Evolutionary conservation across 2,113 vertebrate genomes (phyloP), one percentile per base, ranked within the genome.

Genomic region (Zosterops japonicus): DNA sequence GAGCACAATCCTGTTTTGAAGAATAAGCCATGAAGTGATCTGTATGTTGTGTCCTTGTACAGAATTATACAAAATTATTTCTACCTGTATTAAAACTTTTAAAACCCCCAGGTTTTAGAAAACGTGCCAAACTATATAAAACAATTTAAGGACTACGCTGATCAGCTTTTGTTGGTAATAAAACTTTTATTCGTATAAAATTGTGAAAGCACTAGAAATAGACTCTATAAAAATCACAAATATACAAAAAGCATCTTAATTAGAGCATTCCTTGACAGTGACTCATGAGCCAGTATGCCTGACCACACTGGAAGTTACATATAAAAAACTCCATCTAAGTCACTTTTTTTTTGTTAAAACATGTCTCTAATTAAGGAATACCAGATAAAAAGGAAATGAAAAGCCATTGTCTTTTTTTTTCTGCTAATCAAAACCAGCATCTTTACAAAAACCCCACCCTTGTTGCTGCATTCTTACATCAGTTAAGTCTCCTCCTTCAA

Each of bases 101-200:
- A 35, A 68, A 68, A 29, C 7, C 3, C 3, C 13, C 20, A 47
- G 41, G 10, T 16, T 47, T 39, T 2, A 41, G 41, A 31, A 69
- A 76, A 27, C 25, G 31, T 49, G 18, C 50, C 57, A 46, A 60
- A 53, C 16, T 36, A 0, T 28, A 55, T 14, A 46, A 59, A 85
- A 31, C 1, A 44, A 56, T 29, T 60, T 10, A 84, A 76, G 49
- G 39, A 72, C 27, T 35, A n/a, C 12, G 12, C 23, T 41, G 36
- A 42, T 41, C 6, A 52, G 47, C 61, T 56, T 81, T n/a, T 78
- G 8, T 23, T 59, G 19, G 52, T 83, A 31, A 44, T 85, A 60
- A 87, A 75, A 75, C 11, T 95, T 95, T 96, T 90, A 92, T 77
- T 92, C 3, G 9, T 90, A 21, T 61, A 65, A 93, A 88, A 46